Base-by-base conservation (phyloP, 1,140 invertebrate genomes). In the Condylostylus longicornis region DNA sequence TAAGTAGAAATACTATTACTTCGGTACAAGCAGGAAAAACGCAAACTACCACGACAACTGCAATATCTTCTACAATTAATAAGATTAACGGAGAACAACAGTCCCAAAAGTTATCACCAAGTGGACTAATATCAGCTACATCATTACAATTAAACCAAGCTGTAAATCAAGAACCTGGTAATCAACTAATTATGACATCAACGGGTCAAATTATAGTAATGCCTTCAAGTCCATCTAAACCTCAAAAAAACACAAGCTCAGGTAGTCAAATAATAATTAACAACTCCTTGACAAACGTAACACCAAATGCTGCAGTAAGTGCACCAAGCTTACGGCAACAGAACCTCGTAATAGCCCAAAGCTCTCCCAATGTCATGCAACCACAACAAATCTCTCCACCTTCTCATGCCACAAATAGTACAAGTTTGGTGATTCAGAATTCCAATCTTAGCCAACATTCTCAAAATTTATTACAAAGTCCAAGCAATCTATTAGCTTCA, bases 1-100 rank as follows among this genome's bases (percentile, higher is more conserved):
- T 76, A 8, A 75, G 77, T 32, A 72, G 76, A 43, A 80, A 82
- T 44, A 82, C 79, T 0, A 77, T 82, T 21, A 82, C 80, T 1
- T 82, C 79, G 13, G 78, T 82, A 5, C 54, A 81, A 29, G 77
- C 79, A 9, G 79, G 79, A 15, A 69, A 74, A 54, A 70, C 78
- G 1, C 79, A 79, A 44, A 81, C 79, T 1, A 73, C 73, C 3
- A 79, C 75, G 0, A 75, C 79, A 4, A 77, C 80, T 6, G 71
- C 28, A 78, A 76, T 47, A 17, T 30, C 45, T n/a, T n/a, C n/a
- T n/a, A n/a, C n/a, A n/a, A n/a, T n/a, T n/a, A n/a, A 37, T 20
- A 12, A 30, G 14, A 23, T 33, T 21, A 25, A 41, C 9, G 36
- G 34, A 3, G 31, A 35, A 22, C 35, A 40, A 13, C 35, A 29